A percentile compares a stretch with the other conserved stretches of the same genome.
phyloP scores from a whole-genome alignment of 2,888 invertebrate species.

The Bibio marci region DNA sequence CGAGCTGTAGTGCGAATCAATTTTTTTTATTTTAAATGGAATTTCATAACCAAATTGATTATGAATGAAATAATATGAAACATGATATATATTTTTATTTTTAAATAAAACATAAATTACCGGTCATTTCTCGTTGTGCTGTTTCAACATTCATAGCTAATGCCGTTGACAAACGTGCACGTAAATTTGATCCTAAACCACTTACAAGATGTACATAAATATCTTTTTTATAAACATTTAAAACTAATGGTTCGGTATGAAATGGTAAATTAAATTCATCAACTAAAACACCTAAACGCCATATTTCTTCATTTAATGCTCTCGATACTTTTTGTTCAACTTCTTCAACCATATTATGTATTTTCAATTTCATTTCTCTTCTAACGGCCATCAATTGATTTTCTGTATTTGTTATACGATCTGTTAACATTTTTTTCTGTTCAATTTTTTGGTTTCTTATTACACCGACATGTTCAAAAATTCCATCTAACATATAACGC shows the following conservation, averaged over 20 bases:
- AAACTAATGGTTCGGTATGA: conserved; percentile 66
- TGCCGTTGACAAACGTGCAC: conserved; percentile 71
- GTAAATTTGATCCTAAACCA: conserved; percentile 69
- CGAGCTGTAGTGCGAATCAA: too few relatives aligned
- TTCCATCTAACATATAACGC: conserved; percentile 48
- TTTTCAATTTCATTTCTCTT: conserved; percentile 89
- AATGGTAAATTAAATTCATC: conserved; percentile 91
- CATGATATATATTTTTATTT: background rate
- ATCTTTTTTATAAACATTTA: conserved; percentile 88
- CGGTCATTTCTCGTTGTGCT: conserved; percentile 84
- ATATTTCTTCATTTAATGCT: conserved; percentile 92
- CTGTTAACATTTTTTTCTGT: conserved; percentile 52
- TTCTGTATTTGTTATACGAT: conserved; percentile 71
- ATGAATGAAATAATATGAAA: background rate
- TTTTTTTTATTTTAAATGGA: too few relatives aligned
- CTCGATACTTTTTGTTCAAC: conserved; percentile 84
- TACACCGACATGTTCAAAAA: conserved; percentile 41
- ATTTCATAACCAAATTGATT: too few relatives aligned
- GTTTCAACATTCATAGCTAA: conserved; percentile 80
- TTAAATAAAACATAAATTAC: conserved; percentile 16
- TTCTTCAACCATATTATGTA: conserved; percentile 87
- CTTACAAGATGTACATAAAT: conserved; percentile 80
- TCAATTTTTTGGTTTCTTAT: conserved; percentile 44
- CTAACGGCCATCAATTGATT: conserved; percentile 76
- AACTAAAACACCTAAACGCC: conserved; percentile 76